Base-by-base conservation (phyloP, 1,140 invertebrate genomes). In the Acromyrmex charruanus region DNA sequence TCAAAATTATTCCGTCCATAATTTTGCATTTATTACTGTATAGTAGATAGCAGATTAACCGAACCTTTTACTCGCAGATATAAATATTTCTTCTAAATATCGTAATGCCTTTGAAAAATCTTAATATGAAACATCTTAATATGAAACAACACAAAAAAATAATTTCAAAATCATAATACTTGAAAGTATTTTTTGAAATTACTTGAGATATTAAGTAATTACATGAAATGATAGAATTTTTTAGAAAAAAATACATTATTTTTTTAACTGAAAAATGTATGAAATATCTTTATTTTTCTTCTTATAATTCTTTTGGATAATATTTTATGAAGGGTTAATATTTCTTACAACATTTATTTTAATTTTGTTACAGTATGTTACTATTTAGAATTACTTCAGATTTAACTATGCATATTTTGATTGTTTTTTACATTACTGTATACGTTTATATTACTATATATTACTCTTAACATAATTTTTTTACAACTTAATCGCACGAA, bases 21-120 rank as follows among this genome's bases (percentile, higher is more conserved):
- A 90, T 53, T 90, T 90, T 90, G 85, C 88, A 89, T 89, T 89
- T 90, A 87, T 89, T 85, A 90, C 35, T 25, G 39, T 14, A 51
- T 75, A 71, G 77, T 82, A 86, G 77, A 53, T 58, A 53, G 88
- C 66, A 51, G 1, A 53, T 72, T 59, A 77, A 84, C 35, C 31
- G 59, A 61, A n/a, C 31, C 21, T 65, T 77, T 10, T 14, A 18
- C 16, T 7, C 2, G 9, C 21, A 25, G 31, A 61, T 31, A 6
- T 65, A 63, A 44, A 55, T 77, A 77, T 63, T 18, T 53, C 9
- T 55, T 21, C 4, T 44, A 39, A 28, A 75, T 58, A 39, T 44
- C 10, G 16, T 21, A 44, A 18, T 39, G 3, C 4, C 21, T 18
- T n/a, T 1, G 21, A 66, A 49, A 49, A 65, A 49, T 21, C 21